Percentiles rank a stretch among this genome's conserved stretches.
phyloP scores from a whole-genome alignment of 37 sponge, comb jelly and placozoan species.

The Halichondria panicea region DNA sequence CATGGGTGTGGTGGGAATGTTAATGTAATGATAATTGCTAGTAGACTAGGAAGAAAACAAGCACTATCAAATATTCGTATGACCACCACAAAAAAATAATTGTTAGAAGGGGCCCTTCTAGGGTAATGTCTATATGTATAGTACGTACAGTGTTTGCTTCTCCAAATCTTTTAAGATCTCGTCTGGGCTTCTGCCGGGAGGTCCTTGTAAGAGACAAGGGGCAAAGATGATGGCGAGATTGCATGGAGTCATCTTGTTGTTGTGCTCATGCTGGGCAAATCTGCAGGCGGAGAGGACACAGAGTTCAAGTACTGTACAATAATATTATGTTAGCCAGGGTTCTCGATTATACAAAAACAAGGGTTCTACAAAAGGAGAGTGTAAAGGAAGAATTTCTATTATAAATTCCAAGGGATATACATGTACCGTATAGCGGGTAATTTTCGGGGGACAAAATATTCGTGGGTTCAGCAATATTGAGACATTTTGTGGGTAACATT shows the following conservation, averaged over 20 bases:
- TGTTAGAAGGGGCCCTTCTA: neutral
- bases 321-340: no score
- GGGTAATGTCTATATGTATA: neutral
- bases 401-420: no score
- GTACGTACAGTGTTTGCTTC: conserved; percentile 66
- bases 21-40: no score
- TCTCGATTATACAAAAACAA: neutral
- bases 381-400: neutral
- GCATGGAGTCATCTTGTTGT: conserved; percentile 76
- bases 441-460: no score
- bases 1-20: neutral
- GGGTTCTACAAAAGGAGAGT: neutral
- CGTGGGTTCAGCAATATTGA: no score
- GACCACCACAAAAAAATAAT: no score
- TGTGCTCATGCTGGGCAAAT: conserved; percentile 71
- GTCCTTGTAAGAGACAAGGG: conserved; percentile 63
- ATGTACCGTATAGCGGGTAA: no score
- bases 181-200: conserved; percentile 46
- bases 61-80: no score
- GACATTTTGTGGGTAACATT: no score
- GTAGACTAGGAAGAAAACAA: no score
- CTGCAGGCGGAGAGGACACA: no score
- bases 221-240: conserved; percentile 91
- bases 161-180: conserved; percentile 67
- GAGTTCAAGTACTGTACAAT: no score